Evolutionary conservation across 2,113 vertebrate genomes (phyloP).

Genomic region (Grantiella picta): DNA sequence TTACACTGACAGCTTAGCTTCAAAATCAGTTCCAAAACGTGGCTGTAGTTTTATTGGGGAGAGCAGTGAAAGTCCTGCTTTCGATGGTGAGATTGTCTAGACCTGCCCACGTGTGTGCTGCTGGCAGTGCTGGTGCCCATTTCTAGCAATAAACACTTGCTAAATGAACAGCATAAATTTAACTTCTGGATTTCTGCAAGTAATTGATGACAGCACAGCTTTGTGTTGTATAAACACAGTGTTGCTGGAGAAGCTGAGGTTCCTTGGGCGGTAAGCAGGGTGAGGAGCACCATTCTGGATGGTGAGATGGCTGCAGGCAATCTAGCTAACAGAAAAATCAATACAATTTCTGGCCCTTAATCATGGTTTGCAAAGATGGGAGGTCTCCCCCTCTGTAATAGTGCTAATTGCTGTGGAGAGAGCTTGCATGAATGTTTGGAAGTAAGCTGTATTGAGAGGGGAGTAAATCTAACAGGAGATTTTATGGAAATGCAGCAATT

Average conservation of each 20-base stretch:
- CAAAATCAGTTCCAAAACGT: not conserved
- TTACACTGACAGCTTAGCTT: not conserved
- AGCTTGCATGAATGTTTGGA: not conserved
- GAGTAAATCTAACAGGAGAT: not conserved
- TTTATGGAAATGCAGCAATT: not conserved
- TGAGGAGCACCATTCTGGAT: not conserved
- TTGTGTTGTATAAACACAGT: not conserved
- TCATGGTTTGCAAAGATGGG: not conserved
- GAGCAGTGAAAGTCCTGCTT: not conserved
- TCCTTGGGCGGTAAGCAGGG: not conserved
- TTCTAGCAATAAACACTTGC: not conserved
- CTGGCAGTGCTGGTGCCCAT: fast-evolving
- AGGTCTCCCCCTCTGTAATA: not conserved
- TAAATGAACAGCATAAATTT: not conserved
- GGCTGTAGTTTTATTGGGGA: not conserved
- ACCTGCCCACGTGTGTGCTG: not conserved
- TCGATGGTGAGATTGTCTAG: fast-evolving
- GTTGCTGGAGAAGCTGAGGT: not conserved
- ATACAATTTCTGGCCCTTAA: not conserved
- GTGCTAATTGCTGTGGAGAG: not conserved
- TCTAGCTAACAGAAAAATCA: not conserved
- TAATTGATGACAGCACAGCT: fast-evolving
- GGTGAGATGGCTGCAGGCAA: not conserved
- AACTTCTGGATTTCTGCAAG: not conserved
- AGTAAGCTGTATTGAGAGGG: not conserved